These are phyloP conservation scores for Platyrinchus mystaceus DNA, from an alignment of 2,797 vertebrate genomes.

Conservation along the genomic window DNA sequence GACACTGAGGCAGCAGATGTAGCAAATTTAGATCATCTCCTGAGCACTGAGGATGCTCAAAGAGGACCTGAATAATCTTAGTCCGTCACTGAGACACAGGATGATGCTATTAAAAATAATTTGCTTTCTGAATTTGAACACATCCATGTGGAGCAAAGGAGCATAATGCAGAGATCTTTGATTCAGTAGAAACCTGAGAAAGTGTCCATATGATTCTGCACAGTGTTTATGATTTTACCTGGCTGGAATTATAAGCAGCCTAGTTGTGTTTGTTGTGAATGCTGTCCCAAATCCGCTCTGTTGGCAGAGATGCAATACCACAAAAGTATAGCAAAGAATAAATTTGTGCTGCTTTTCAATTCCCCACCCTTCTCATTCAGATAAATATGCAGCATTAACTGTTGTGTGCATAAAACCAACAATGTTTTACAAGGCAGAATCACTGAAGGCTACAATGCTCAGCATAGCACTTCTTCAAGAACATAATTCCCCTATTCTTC, in stretches of 20 bases:
- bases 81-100: not conserved
- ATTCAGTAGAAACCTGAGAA: not conserved
- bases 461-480: not conserved
- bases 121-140: not conserved
- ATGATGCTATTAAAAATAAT: not conserved
- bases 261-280: not conserved
- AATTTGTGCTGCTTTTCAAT: not conserved
- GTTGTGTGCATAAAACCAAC: not conserved
- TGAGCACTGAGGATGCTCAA: not conserved
- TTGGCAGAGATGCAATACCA: not conserved
- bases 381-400: not conserved
- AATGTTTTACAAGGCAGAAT: not conserved
- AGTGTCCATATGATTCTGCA: not conserved
- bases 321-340: not conserved
- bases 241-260: not conserved
- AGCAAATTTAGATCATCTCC: not conserved
- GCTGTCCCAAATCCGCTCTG: not conserved
- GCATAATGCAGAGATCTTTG: not conserved
- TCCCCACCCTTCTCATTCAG: not conserved
- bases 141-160: not conserved
- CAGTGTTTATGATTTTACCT: not conserved
- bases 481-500: not conserved
- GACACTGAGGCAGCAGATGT: not conserved
- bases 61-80: not conserved
- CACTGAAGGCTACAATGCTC: not conserved